Evolutionary conservation across 2,888 invertebrate genomes (phyloP), one percentile per base, ranked within the genome.

Genomic region (Brachynemurus nebulosus): DNA sequence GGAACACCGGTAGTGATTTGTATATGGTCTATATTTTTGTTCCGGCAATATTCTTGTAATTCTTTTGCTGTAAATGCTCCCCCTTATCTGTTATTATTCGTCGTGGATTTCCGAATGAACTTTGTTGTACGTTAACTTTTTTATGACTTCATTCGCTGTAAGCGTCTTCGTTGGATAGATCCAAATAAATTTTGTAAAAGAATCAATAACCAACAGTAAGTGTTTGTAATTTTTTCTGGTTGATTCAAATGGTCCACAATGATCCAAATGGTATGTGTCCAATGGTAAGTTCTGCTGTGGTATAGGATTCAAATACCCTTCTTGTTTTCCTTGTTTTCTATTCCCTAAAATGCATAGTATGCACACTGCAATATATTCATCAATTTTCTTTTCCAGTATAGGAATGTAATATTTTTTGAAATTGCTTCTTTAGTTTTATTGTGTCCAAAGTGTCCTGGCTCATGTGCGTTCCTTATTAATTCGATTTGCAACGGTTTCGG

Each of bases 111-210:
- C 61, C 63, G 53, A 63, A 65, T 4, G 41, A 50, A 12, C 50
- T 48, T 37, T 58, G 56, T 25, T 59, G 58, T 2, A 48, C 5
- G 44, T 43, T 2, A 62, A 23, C 46, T 56, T 59, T 2, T 52
- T 23, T 6, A 63, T 30, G 0, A 55, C 57, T 40, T 65, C 61
- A 59, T 60, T 1, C 53, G 54, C 1, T 60, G 60, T 41, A n/a
- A n/a, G n/a, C n/a, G n/a, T n/a, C n/a, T n/a, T n/a, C n/a, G n/a
- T n/a, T n/a, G n/a, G n/a, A n/a, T 54, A 62, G 0, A 62, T 11
- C 59, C 63, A 62, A 2, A 52, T 53, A 52, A 61, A 62, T 41
- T 62, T 63, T 0, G 59, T 59, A 35, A 60, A 62, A 0, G 48
- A 54, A 48, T 64, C 61, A 0, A 62, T 46, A 0, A 61, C 49